These are phyloP conservation scores for Chaetophractus vellerosus DNA, from an alignment of 2,797 vertebrate genomes.

Conservation along the genomic window DNA sequence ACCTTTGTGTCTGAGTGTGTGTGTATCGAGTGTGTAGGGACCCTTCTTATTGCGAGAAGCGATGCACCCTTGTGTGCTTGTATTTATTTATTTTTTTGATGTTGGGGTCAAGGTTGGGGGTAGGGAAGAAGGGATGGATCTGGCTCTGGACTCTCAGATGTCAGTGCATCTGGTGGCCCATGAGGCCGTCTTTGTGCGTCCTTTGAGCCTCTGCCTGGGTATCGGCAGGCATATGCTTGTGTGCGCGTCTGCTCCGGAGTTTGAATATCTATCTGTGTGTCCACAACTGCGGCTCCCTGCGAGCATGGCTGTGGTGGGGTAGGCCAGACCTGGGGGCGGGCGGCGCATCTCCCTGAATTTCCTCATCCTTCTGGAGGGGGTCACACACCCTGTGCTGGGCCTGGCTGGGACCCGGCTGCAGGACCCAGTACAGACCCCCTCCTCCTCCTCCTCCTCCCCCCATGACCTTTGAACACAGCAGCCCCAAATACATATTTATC, in stretches of 20 bases:
- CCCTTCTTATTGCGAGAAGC: not conserved
- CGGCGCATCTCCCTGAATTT: constrained; percentile 55
- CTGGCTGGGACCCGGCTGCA: constrained; percentile 44
- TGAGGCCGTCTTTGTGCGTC: constrained; percentile 62
- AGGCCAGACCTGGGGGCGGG: not conserved
- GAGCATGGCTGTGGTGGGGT: constrained; percentile 19
- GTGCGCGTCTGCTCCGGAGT: constrained; percentile 52
- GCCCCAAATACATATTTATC: constrained; percentile 88
- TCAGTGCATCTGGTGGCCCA: not conserved
- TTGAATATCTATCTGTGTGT: constrained; percentile 60
- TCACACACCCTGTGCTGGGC: constrained; percentile 59
- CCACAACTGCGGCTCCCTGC: constrained; percentile 38
- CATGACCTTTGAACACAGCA: constrained; percentile 83
- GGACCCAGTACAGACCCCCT: not conserved
- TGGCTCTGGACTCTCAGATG: not conserved
- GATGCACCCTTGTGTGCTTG: constrained; percentile 61
- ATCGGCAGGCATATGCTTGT: not conserved
- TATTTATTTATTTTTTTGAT: constrained; percentile 14
- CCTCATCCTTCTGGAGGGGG: constrained; percentile 37
- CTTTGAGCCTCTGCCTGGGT: constrained; percentile 48
- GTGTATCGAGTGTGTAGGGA: not conserved
- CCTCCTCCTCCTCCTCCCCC: constrained; percentile 58
- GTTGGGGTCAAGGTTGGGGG: not conserved
- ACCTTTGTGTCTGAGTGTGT: not conserved
- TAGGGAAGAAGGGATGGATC: not conserved